A percentile compares a stretch with the other conserved stretches of the same genome.
These are phyloP conservation scores for Aramus guarauna DNA, from an alignment of 2,113 vertebrate genomes.

Conservation along the genomic window DNA sequence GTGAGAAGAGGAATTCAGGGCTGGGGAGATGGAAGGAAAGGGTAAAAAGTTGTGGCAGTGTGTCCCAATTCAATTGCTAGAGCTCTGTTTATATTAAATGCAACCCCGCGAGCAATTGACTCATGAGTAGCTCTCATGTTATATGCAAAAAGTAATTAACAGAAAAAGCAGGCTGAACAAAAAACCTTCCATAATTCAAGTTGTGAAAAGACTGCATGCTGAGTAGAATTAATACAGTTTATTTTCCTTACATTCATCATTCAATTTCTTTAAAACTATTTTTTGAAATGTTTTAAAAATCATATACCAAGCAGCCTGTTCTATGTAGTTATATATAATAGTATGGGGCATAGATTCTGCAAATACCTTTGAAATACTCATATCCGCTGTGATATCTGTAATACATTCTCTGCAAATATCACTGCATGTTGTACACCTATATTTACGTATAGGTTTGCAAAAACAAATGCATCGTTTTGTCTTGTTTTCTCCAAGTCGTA, in stretches of 20 bases:
- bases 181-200: conserved; percentile 3
- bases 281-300: not conserved
- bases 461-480: not conserved
- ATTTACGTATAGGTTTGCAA: not conserved
- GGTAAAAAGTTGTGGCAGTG: not conserved
- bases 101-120: not conserved
- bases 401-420: not conserved
- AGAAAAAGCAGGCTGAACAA: conserved; percentile 1
- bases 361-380: not conserved
- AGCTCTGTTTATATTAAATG: conserved; percentile 20
- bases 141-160: conserved; percentile 52
- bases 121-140: conserved; percentile 17
- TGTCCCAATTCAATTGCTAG: not conserved
- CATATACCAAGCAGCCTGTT: not conserved
- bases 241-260: not conserved
- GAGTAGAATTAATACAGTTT: not conserved
- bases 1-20: not conserved
- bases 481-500: not conserved
- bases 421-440: not conserved
- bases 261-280: not conserved
- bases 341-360: not conserved
- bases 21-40: not conserved
- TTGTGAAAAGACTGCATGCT: not conserved
- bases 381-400: not conserved
- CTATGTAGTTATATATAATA: not conserved